Evolutionary conservation across 2,888 invertebrate species (phyloP).

Genomic region (Acronicta leporina): DNA sequence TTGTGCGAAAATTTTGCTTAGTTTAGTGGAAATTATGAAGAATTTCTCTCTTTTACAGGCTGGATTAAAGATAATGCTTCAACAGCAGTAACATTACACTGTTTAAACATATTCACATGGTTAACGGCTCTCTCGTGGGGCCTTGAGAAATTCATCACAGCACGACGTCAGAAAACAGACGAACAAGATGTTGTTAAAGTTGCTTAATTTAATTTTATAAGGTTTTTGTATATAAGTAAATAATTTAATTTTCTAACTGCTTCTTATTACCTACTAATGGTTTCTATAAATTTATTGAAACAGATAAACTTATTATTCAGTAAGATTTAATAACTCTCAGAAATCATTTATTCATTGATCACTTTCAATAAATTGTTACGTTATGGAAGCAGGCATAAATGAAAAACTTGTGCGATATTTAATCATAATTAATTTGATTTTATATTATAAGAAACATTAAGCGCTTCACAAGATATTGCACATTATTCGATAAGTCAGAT

Average conservation of each 20-base stretch:
- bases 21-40: background rate
- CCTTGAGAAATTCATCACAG: constrained; percentile 84
- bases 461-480: too few species aligned
- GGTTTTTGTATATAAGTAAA: constrained; percentile 22
- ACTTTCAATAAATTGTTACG: too few species aligned
- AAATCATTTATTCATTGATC: too few species aligned
- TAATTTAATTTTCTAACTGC: constrained; percentile 5
- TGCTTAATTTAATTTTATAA: constrained; percentile 44
- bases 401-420: too few species aligned
- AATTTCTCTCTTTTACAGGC: constrained; percentile 74
- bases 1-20: too few species aligned
- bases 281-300: background rate
- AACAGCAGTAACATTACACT: constrained; percentile 90
- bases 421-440: too few species aligned
- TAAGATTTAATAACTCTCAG: too few species aligned
- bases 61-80: constrained; percentile 90
- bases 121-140: constrained; percentile 91
- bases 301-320: background rate
- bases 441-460: too few species aligned
- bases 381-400: too few species aligned
- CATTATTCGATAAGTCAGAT: too few species aligned
- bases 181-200: constrained; percentile 60
- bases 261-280: constrained; percentile 5
- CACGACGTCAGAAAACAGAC: constrained; percentile 62
- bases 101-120: constrained; percentile 91